phyloP scores from a whole-genome alignment of 2,113 vertebrate genomes.

The Condylura cristata region DNA sequence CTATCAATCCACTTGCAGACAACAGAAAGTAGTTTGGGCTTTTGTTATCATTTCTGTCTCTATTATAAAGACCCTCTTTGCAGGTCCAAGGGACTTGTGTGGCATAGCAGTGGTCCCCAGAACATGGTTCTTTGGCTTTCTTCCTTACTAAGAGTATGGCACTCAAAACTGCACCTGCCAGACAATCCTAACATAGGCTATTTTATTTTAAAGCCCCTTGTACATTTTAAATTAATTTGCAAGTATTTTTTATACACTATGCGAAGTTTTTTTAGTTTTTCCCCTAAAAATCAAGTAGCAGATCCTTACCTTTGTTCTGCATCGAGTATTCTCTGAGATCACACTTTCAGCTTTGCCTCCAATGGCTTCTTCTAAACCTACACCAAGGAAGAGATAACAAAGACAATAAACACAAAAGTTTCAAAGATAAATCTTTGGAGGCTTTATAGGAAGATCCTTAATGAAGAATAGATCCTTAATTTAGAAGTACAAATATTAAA shows the following conservation, averaged over 20 bases:
- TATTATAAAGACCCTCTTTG: not conserved
- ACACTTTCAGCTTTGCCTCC: conserved; percentile 70
- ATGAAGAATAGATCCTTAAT: not conserved
- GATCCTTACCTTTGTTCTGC: conserved; percentile 88
- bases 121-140: not conserved
- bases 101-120: not conserved
- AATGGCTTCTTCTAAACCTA: conserved; percentile 90
- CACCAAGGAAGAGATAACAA: conserved; percentile 45
- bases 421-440: not conserved
- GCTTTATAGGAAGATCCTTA: not conserved
- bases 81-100: not conserved
- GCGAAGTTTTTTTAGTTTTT: not conserved
- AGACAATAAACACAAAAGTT: not conserved
- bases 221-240: not conserved
- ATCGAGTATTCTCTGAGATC: conserved; percentile 60
- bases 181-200: not conserved
- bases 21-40: not conserved
- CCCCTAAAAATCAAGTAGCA: not conserved
- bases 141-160: not conserved
- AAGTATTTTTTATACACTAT: not conserved
- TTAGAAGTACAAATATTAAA: not conserved
- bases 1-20: not conserved
- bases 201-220: not conserved
- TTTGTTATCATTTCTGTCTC: not conserved
- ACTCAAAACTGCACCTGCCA: not conserved